A percentile compares a stretch with the other conserved stretches of the same genome.
Evolutionary conservation across 2,113 vertebrate genomes (phyloP).

Genomic region (Parus major): DNA sequence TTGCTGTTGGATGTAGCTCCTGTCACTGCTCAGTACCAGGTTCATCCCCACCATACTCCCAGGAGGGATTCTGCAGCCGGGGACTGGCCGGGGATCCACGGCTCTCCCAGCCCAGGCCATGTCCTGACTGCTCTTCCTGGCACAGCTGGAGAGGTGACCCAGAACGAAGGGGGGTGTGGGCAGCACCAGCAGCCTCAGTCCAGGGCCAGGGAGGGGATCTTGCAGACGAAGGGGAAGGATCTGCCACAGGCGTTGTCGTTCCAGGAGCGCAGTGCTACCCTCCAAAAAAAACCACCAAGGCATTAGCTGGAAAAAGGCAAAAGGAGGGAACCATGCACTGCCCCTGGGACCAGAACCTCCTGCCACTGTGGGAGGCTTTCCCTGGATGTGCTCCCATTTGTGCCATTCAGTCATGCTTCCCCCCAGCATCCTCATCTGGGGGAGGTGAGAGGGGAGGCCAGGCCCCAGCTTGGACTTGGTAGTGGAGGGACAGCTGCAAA

Average conservation of each 20-base stretch:
- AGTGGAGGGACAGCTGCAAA: background rate
- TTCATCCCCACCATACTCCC: background rate
- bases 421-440: background rate
- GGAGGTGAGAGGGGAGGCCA: background rate
- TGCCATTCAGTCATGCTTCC: accelerated
- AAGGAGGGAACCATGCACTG: accelerated
- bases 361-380: background rate
- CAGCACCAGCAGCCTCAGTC: constrained; percentile 15
- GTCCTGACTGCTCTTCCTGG: background rate
- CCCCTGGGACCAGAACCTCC: background rate
- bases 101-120: accelerated
- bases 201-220: constrained; percentile 75
- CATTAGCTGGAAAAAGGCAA: background rate
- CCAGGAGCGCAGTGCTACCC: constrained; percentile 81
- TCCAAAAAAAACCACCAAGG: background rate
- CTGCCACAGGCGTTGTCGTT: constrained; percentile 80
- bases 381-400: background rate
- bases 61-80: background rate
- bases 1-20: background rate
- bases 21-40: accelerated
- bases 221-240: constrained; percentile 84
- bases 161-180: background rate
- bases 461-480: background rate
- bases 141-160: background rate
- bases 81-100: accelerated